These are phyloP conservation scores for Drosophila acutilabella DNA, from an alignment of 2,888 invertebrate genomes.

Conservation along the genomic window DNA sequence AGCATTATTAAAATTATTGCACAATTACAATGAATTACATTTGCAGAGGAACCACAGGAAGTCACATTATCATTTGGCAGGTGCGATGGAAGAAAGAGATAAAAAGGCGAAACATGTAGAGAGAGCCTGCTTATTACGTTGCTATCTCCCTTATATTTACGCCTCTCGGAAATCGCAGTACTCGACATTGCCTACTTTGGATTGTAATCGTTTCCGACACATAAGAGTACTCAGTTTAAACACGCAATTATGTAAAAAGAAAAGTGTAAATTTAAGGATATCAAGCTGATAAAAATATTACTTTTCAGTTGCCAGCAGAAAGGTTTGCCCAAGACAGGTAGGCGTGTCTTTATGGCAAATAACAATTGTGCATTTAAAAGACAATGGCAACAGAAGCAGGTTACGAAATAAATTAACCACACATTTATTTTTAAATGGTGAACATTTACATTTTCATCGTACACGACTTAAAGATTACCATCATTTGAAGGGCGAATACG, in stretches of 20 bases:
- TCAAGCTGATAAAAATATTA: conserved; percentile 67
- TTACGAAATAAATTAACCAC: conserved; percentile 68
- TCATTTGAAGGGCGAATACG: too few relatives aligned
- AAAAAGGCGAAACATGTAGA: not conserved
- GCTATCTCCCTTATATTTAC: conserved; percentile 30
- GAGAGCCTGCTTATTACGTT: conserved; percentile 29
- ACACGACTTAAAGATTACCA: conserved; percentile 5
- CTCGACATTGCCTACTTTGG: conserved; percentile 27
- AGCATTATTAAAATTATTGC: conserved; percentile 45
- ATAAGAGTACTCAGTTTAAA: conserved; percentile 61
- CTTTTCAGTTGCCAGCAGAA: conserved; percentile 42
- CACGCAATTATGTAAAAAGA: conserved; percentile 69
- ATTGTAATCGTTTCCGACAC: conserved; percentile 59
- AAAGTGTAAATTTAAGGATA: conserved; percentile 71
- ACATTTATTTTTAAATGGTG: conserved; percentile 79
- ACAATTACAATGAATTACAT: conserved; percentile 50
- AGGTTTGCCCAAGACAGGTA: conserved; percentile 19
- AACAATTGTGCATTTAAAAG: conserved; percentile 38
- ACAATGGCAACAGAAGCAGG: conserved; percentile 36
- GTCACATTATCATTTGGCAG: conserved; percentile 28
- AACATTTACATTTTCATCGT: conserved; percentile 77
- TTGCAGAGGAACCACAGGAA: conserved; percentile 30
- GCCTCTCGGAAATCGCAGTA: conserved; percentile 12
- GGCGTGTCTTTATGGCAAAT: conserved; percentile 43
- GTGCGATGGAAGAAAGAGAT: not conserved